Evolutionary conservation across 2,888 invertebrate genomes (phyloP).

Genomic region (Ophioninae sp.): DNA sequence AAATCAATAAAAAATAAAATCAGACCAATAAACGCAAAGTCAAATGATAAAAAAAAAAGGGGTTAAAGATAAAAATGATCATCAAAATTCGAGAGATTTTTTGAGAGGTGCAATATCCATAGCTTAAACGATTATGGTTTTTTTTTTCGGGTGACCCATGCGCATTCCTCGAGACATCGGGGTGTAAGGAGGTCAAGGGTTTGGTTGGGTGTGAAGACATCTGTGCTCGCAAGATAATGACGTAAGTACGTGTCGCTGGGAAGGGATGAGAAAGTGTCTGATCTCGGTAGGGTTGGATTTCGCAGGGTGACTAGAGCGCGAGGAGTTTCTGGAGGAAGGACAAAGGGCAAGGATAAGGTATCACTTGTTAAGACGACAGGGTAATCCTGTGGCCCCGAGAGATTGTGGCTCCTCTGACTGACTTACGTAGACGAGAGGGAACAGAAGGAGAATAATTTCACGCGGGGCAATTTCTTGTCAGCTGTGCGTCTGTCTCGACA

Average conservation of each 20-base stretch:
- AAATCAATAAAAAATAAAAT: too few relatives aligned
- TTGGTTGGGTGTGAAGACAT: slow-evolving; percentile 25
- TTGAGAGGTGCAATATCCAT: too few relatives aligned
- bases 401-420: slow-evolving; percentile 26
- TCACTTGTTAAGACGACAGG: slow-evolving; percentile 15
- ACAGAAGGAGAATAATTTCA: slow-evolving; percentile 22
- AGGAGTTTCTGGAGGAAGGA: neutral
- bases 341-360: slow-evolving; percentile 8
- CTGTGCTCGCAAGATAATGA: slow-evolving; percentile 27
- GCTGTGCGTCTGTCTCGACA: neutral
- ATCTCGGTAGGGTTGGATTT: neutral
- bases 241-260: slow-evolving; percentile 10
- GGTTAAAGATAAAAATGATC: too few relatives aligned
- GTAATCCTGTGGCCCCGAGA: slow-evolving; percentile 19
- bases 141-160: neutral
- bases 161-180: neutral
- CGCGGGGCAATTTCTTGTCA: slow-evolving; percentile 16
- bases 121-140: neutral
- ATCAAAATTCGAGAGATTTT: too few relatives aligned
- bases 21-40: neutral
- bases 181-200: slow-evolving; percentile 15
- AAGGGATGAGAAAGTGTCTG: slow-evolving; percentile 11
- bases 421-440: neutral
- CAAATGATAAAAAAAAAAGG: neutral
- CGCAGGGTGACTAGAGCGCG: neutral